These are phyloP conservation scores for Burhinus oedicnemus DNA, from an alignment of 2,113 vertebrate genomes.

Conservation along the genomic window DNA sequence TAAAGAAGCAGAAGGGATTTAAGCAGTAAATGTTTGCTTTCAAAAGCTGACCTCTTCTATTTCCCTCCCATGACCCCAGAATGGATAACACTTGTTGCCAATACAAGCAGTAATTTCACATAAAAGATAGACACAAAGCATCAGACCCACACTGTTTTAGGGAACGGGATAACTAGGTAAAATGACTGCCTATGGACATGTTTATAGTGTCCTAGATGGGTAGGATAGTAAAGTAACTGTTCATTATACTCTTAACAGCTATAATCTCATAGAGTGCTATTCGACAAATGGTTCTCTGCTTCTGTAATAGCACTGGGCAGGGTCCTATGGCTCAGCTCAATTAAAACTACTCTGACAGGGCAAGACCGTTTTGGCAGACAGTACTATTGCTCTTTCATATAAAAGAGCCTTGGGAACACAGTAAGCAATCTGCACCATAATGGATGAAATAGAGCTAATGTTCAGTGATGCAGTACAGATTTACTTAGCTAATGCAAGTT, in stretches of 20 bases:
- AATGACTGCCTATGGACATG: not conserved
- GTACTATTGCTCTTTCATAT: slow-evolving; percentile 43
- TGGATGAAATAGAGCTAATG: slow-evolving; percentile 60
- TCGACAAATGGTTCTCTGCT: slow-evolving; percentile 24
- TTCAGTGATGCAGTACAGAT: slow-evolving; percentile 53
- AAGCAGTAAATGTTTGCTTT: not conserved
- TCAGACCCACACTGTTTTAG: not conserved
- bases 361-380: slow-evolving; percentile 51
- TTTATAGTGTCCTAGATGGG: slow-evolving; percentile 12
- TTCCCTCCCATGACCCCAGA: not conserved
- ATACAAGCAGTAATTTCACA: not conserved
- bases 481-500: slow-evolving; percentile 38
- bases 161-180: not conserved
- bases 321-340: slow-evolving; percentile 57
- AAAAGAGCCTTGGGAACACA: slow-evolving; percentile 60
- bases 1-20: not conserved
- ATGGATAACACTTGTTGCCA: not conserved
- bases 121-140: not conserved
- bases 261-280: slow-evolving; percentile 9
- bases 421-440: slow-evolving; percentile 37
- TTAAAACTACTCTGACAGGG: slow-evolving; percentile 64
- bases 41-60: not conserved
- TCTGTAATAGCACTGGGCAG: not conserved
- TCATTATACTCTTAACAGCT: slow-evolving; percentile 41
- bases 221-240: slow-evolving; percentile 49